phyloP scores from a whole-genome alignment of 2,113 vertebrate species.

The Dicrurus megarhynchus region DNA sequence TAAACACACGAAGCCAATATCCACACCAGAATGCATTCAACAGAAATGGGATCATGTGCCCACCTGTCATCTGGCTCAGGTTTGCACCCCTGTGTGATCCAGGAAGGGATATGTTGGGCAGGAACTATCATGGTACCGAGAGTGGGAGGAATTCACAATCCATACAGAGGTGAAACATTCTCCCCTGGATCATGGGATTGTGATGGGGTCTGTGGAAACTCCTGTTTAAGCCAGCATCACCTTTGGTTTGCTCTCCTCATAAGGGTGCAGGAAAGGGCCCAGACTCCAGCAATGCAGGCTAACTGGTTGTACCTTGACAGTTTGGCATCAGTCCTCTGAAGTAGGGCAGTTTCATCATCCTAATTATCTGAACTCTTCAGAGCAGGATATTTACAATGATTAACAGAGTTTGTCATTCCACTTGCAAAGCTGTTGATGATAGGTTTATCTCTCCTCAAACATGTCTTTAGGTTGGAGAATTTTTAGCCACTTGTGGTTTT shows the following conservation, averaged over 20 bases:
- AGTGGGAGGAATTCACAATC: neutral
- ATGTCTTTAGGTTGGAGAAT: slow-evolving; percentile 5
- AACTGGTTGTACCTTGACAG: neutral
- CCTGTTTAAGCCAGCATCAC: neutral
- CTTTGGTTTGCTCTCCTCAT: neutral
- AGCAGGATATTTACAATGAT: slow-evolving; percentile 34
- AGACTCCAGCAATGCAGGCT: neutral
- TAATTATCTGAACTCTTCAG: slow-evolving; percentile 4
- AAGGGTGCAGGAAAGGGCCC: neutral
- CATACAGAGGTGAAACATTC: neutral
- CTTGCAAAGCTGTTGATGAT: neutral
- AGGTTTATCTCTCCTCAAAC: slow-evolving; percentile 35
- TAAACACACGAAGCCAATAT: neutral
- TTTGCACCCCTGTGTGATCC: neutral
- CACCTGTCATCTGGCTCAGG: neutral
- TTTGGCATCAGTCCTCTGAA: neutral
- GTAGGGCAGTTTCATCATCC: neutral
- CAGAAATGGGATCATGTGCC: neutral
- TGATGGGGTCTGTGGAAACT: neutral
- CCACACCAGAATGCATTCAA: neutral
- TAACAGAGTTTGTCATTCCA: slow-evolving; percentile 33
- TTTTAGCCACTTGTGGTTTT: slow-evolving; percentile 39
- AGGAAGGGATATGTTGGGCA: neutral
- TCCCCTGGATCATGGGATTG: neutral
- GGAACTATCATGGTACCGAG: neutral